Conservation (phyloP, 1,140 invertebrate genomes). For the Nixonia krombeini region DNA sequence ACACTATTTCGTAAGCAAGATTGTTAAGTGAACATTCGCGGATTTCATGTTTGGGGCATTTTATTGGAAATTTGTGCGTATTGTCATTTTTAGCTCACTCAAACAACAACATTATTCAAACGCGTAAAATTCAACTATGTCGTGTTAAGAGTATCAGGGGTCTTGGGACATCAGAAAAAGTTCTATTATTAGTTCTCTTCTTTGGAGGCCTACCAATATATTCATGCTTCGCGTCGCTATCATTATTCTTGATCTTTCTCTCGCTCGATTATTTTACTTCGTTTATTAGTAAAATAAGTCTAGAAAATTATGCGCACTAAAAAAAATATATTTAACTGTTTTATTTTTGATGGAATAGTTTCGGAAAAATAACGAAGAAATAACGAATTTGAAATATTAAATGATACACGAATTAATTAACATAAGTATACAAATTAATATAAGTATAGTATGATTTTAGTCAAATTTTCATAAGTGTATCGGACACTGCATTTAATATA, state of each 20-base stretch:
- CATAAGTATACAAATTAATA: too few relatives aligned
- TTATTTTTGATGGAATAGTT: too few relatives aligned
- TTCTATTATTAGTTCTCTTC: slow-evolving; percentile 66
- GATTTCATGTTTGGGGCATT: too few relatives aligned
- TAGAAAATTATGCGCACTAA: background rate
- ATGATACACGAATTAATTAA: too few relatives aligned
- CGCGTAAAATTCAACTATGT: slow-evolving; percentile 34
- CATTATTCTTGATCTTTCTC: slow-evolving; percentile 40
- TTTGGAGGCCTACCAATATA: slow-evolving; percentile 66
- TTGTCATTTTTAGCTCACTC: background rate
- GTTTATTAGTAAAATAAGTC: too few relatives aligned
- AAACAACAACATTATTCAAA: slow-evolving; percentile 27
- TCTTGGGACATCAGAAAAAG: slow-evolving; percentile 60
- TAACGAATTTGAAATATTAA: too few relatives aligned
- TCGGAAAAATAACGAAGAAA: too few relatives aligned
- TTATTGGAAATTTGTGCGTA: too few relatives aligned
- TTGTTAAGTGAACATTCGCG: background rate
- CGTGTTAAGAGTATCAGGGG: slow-evolving; percentile 22
- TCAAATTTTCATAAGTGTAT: too few relatives aligned
- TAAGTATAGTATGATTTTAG: too few relatives aligned
- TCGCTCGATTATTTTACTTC: slow-evolving; percentile 1
- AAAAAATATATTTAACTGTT: too few relatives aligned
- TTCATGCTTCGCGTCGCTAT: slow-evolving; percentile 45
- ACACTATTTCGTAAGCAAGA: slow-evolving; percentile 29
- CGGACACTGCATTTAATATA: too few relatives aligned